Evolutionary conservation across 1,140 invertebrate genomes (phyloP), one percentile per base, ranked within the genome.

Genomic region (Bombus polaris): DNA sequence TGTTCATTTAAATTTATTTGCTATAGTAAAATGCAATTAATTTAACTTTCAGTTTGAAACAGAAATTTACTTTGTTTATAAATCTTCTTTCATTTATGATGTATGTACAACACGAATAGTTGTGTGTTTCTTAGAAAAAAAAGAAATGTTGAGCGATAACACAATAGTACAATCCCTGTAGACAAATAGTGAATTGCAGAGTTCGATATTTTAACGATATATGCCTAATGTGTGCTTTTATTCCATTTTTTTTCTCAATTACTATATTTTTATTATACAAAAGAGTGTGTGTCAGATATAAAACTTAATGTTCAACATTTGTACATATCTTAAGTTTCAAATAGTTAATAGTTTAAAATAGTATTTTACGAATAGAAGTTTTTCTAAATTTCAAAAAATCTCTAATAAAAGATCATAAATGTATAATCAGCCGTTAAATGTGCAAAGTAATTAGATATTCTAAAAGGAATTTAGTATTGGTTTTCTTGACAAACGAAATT

Each of bases 271-370:
- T 53, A 77, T 70, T 39, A 32, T 77, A 42, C 25, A 35, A 70
- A 47, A n/a, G 18, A 42, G 10, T 28, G 59, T 10, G 70, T 70
- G 39, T 12, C 25, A 39, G 18, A 47, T 9, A 77, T 47, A 42
- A 32, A 44, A 79, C 9, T 22, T 68, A 25, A 83, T 57, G 76
- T 44, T 84, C 65, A 59, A 59, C 65, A 37, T 59, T 32, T 77
- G 37, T 71, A 84, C 75, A 84, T 84, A 84, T 84, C 66, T 35
- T 84, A 59, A 59, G 75, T 84, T 84, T 12, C 37, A 79, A 57
- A 70, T 77, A 83, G 22, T 35, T 28, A 35, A 37, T 53, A 75
- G 73, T 75, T 83, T 35, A 39, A 71, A 78, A 83, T 79, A 84
- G 65, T 59, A 42, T 59, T 71, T 53, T 44, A 59, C 32, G 4